Conservation (phyloP, 1,140 invertebrate species). For the Drosophila tsacasi region DNA sequence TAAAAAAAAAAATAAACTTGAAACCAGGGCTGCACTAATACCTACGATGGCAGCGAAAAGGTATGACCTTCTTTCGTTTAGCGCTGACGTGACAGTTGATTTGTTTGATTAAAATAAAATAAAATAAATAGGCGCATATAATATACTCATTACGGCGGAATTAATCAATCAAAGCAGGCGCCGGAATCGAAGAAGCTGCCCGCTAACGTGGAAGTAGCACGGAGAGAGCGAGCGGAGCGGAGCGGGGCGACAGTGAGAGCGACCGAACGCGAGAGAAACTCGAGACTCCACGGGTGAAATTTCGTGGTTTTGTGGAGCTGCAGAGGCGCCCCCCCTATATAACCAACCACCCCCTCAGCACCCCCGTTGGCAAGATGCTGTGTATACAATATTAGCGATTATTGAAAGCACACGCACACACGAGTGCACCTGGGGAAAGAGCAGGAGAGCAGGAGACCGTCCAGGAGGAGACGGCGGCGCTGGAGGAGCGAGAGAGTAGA, state of each 20-base stretch:
- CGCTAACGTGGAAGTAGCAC: neutral
- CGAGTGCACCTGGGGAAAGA: constrained; percentile 21
- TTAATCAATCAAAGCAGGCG: constrained; percentile 39
- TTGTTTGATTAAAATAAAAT: constrained; percentile 80
- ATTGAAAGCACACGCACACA: constrained; percentile 49
- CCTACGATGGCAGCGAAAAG: constrained; percentile 15
- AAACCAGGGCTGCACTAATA: constrained; percentile 14
- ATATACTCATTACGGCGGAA: constrained; percentile 43
- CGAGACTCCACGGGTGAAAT: constrained; percentile 41
- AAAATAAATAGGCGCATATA: constrained; percentile 36
- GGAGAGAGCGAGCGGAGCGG: constrained; percentile 5
- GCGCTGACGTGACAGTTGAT: constrained; percentile 79
- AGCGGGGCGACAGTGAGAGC: neutral
- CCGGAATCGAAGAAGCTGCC: constrained; percentile 6
- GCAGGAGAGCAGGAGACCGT: constrained; percentile 10
- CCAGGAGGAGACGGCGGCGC: constrained; percentile 2
- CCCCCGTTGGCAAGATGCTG: constrained; percentile 60
- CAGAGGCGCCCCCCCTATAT: constrained; percentile 29
- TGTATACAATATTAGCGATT: constrained; percentile 77
- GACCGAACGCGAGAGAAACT: constrained; percentile 17
- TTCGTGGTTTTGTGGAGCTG: constrained; percentile 41
- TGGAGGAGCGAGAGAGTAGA: neutral
- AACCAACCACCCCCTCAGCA: constrained; percentile 25
- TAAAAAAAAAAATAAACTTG: neutral
- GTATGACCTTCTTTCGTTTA: constrained; percentile 52